These are phyloP conservation scores for Hyalella azteca DNA, from an alignment of 2,888 invertebrate species.

Conservation along the genomic window DNA sequence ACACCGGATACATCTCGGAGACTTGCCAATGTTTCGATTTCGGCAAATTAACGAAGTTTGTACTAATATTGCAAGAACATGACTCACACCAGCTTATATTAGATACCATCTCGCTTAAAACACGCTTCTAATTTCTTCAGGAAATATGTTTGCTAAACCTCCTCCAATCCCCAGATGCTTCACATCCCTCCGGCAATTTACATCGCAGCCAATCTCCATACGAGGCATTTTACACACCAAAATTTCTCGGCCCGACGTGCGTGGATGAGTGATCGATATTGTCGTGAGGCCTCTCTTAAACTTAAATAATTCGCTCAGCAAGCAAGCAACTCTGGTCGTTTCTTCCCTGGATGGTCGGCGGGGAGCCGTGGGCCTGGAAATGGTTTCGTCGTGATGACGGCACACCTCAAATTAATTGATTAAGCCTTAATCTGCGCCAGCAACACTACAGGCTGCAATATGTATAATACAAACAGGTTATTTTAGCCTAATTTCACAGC, in stretches of 20 bases:
- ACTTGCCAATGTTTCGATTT: no score
- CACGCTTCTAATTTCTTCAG: neutral
- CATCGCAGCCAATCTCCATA: slow-evolving; percentile 17
- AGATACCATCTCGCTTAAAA: neutral
- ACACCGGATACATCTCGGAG: no score
- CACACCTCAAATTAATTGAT: neutral
- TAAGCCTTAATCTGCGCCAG: neutral
- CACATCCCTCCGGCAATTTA: neutral
- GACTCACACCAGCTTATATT: neutral
- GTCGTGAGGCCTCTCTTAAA: slow-evolving; percentile 7
- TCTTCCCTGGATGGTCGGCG: neutral
- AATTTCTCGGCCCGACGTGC: slow-evolving; percentile 27
- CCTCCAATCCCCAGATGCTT: neutral
- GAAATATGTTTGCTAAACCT: neutral
- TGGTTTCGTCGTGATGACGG: neutral
- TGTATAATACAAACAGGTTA: no score
- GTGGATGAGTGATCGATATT: slow-evolving; percentile 25
- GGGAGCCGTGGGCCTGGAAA: neutral
- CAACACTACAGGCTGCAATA: no score
- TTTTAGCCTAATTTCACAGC: no score
- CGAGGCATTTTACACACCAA: slow-evolving; percentile 28
- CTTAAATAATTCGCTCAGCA: no score
- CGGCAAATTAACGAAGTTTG: no score
- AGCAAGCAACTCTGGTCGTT: no score
- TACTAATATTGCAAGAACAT: neutral